Evolutionary conservation across 64 coral and sea anemone genomes (phyloP).

Genomic region (Exaiptasia diaphana): DNA sequence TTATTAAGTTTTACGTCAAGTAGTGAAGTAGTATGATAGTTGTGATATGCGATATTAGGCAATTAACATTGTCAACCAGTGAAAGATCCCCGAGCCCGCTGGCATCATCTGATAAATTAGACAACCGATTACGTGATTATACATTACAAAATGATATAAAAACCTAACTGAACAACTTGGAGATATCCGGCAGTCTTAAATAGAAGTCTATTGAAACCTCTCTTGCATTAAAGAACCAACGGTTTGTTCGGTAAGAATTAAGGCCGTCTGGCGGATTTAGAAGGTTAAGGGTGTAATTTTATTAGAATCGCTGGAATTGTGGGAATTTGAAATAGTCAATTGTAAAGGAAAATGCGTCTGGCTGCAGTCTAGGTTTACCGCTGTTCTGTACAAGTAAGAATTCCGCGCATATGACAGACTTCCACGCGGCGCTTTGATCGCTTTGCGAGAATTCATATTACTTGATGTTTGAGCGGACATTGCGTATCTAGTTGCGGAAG

Average conservation of each 20-base stretch:
- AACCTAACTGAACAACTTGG: constrained; percentile 12
- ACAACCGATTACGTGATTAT: constrained; percentile 11
- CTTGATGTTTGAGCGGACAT: background rate
- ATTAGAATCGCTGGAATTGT: no score
- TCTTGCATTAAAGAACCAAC: no score
- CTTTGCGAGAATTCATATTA: no score
- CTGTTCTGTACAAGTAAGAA: no score
- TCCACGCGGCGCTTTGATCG: no score
- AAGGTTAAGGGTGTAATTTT: no score
- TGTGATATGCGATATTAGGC: constrained; percentile 34
- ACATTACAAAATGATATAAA: background rate
- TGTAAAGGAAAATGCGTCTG: no score
- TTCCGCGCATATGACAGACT: no score
- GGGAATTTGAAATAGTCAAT: no score
- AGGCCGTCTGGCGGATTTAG: no score
- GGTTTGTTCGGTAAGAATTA: no score
- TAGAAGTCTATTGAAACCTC: background rate
- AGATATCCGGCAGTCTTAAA: constrained; percentile 10
- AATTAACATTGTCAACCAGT: constrained; percentile 40
- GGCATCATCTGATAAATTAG: constrained; percentile 27
- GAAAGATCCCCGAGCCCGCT: constrained; percentile 15
- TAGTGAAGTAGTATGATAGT: background rate
- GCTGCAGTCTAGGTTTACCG: no score
- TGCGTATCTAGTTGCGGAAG: background rate
- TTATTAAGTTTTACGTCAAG: constrained; percentile 8